Evolutionary conservation across 2,797 vertebrate species (phyloP).

Genomic region (Bryconaethiops microstoma): DNA sequence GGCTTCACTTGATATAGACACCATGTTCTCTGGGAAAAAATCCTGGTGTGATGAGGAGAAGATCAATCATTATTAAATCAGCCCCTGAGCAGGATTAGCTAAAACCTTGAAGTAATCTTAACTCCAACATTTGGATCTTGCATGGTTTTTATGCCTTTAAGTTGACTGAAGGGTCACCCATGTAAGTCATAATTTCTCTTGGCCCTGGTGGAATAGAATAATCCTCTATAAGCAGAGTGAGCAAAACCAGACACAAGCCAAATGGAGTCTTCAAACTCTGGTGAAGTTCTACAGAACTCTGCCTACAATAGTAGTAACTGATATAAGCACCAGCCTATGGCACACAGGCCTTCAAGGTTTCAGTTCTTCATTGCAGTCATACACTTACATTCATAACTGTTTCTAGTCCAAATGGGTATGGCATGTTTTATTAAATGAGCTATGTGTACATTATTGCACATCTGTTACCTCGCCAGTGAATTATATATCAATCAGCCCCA

Average conservation of each 20-base stretch:
- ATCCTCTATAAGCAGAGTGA: constrained; percentile 27
- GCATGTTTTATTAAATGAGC: constrained; percentile 32
- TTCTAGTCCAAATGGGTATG: background rate
- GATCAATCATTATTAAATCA: constrained; percentile 39
- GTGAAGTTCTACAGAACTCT: constrained; percentile 1
- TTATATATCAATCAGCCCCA: no score
- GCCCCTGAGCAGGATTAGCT: constrained; percentile 74
- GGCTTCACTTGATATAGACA: constrained; percentile 87
- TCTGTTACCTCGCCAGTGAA: constrained; percentile 17
- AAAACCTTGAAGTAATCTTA: constrained; percentile 10
- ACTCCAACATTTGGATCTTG: constrained; percentile 7
- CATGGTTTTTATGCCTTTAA: background rate
- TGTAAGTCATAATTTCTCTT: constrained; percentile 21
- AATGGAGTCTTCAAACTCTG: constrained; percentile 10
- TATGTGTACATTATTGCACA: constrained; percentile 12
- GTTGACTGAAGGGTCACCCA: constrained; percentile 17
- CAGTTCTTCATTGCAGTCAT: background rate
- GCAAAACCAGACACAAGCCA: constrained; percentile 21
- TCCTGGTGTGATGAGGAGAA: constrained; percentile 73
- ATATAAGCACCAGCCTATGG: background rate
- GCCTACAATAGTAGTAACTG: constrained; percentile 6
- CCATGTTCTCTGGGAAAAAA: constrained; percentile 97
- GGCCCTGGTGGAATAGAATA: constrained; percentile 17
- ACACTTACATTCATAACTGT: constrained; percentile 3
- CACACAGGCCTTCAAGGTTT: background rate